Conservation (phyloP, 2,797 vertebrate species). For the Ispidina picta region DNA sequence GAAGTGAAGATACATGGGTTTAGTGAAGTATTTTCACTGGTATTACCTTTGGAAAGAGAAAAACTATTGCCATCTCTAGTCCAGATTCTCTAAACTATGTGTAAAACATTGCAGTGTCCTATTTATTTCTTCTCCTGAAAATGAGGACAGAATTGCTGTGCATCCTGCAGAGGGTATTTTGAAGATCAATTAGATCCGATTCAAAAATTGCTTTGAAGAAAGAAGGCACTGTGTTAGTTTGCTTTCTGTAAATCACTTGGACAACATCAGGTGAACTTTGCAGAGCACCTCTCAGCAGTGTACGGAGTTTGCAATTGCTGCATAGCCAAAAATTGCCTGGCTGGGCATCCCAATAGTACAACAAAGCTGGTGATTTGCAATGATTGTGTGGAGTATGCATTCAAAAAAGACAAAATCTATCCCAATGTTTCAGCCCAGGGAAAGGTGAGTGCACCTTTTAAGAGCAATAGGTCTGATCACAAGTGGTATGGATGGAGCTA, state of each 20-base stretch:
- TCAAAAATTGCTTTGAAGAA: background rate
- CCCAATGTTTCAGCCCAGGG: background rate
- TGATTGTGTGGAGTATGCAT: background rate
- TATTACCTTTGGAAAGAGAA: background rate
- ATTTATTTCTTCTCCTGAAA: background rate
- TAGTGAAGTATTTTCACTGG: background rate
- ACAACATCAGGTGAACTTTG: background rate
- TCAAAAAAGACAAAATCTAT: background rate
- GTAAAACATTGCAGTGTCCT: background rate
- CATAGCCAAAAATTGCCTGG: background rate
- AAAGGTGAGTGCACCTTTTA: background rate
- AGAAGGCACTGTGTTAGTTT: background rate
- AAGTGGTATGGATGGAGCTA: background rate
- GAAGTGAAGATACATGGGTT: background rate
- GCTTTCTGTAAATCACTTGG: background rate
- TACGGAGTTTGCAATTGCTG: background rate
- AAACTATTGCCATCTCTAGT: background rate
- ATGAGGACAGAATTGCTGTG: background rate
- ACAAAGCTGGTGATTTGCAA: background rate
- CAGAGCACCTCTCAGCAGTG: background rate
- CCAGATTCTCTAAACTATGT: background rate
- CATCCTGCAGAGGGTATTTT: background rate
- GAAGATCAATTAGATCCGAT: background rate
- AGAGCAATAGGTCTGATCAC: background rate
- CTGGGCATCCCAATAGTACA: background rate